Conservation (phyloP, 2,888 invertebrate species). For the Callosobruchus maculatus region DNA sequence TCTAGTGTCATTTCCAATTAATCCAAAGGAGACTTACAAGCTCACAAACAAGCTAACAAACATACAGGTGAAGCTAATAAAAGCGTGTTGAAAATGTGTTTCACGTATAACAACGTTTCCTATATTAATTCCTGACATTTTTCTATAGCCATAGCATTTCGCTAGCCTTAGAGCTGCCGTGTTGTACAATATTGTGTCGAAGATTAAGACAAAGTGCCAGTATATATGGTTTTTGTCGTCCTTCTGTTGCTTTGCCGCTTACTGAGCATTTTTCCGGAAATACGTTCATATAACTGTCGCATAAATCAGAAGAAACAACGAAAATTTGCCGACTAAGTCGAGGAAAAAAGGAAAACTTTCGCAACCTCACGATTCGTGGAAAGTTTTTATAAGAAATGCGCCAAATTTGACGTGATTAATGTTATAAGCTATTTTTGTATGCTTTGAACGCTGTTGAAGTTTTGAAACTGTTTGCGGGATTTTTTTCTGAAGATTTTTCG, state of each 20-base stretch:
- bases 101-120: no score
- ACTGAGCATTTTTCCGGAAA: neutral
- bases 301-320: neutral
- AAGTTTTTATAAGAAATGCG: neutral
- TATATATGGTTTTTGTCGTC: neutral
- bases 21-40: no score
- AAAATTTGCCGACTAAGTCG: neutral
- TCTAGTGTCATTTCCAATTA: no score
- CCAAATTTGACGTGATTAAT: neutral
- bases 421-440: neutral
- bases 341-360: neutral
- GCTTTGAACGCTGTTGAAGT: neutral
- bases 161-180: no score
- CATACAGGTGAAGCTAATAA: no score
- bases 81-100: no score
- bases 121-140: no score
- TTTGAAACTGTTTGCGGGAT: neutral
- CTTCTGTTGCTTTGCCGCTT: neutral
- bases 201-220: neutral
- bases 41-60: no score
- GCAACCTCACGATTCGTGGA: neutral
- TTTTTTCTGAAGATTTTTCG: neutral
- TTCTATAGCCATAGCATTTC: no score
- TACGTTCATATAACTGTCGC: neutral
- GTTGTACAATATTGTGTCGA: neutral